These are phyloP conservation scores for Beroe forskalii DNA, from an alignment of 37 sponge, comb jelly and placozoan species.

Conservation along the genomic window DNA sequence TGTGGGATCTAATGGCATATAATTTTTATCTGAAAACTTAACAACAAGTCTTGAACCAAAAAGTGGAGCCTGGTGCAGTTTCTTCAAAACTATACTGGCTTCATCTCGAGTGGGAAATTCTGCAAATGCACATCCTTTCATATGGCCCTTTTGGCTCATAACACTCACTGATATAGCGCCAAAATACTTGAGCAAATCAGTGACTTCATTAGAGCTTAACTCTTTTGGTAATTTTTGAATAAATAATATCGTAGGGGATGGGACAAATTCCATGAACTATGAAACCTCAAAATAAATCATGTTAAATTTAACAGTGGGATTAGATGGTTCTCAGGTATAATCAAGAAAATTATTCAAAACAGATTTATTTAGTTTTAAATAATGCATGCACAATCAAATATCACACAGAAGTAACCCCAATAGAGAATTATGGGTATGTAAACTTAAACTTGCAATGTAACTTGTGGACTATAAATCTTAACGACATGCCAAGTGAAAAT, in stretches of 20 bases:
- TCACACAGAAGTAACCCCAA: no score
- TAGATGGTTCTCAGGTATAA: neutral
- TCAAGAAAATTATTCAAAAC: no score
- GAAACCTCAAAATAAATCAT: neutral
- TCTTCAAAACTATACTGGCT: slow-evolving; percentile 72
- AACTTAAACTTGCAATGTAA: no score
- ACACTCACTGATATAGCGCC: slow-evolving; percentile 61
- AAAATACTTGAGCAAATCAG: slow-evolving; percentile 40
- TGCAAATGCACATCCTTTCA: slow-evolving; percentile 55
- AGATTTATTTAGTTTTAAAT: no score
- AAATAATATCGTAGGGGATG: slow-evolving; percentile 21
- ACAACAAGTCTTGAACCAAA: slow-evolving; percentile 83
- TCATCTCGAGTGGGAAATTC: slow-evolving; percentile 31
- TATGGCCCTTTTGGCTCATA: slow-evolving; percentile 28
- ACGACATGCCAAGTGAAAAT: no score
- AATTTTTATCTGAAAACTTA: slow-evolving; percentile 71
- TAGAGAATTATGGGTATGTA: no score
- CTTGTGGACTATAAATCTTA: no score
- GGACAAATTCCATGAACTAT: slow-evolving; percentile 33
- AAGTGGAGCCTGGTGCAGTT: slow-evolving; percentile 89
- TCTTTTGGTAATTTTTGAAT: slow-evolving; percentile 20
- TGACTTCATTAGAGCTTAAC: neutral
- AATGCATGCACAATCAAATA: no score
- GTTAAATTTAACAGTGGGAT: neutral
- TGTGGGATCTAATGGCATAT: slow-evolving; percentile 37